Base-by-base conservation (phyloP, 2,888 invertebrate species). In the Ophion costatus region DNA sequence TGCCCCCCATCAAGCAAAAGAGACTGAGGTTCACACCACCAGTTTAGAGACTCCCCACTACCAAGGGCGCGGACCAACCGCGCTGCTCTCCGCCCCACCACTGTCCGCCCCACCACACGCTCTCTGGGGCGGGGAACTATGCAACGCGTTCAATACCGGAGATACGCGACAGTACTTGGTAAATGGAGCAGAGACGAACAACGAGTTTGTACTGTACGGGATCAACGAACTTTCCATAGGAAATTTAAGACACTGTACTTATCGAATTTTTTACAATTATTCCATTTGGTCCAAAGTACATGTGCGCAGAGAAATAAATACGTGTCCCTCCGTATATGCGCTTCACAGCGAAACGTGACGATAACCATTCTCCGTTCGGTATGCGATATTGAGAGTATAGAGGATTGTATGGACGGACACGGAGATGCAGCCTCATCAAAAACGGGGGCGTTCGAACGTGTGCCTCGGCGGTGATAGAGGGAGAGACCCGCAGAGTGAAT, bases 341-440 rank as follows among this genome's bases (percentile, higher is more conserved):
- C 45, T 45, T 42, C 59, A 64, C 77, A 80, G 80, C 73, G 80
- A 86, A 84, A 81, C 67, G 70, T 80, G 82, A 81, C 85, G 77
- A 73, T 82, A 82, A 82, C 71, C 45, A 57, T 71, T 29, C 59
- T 45, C 66, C 14, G 71, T 64, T 76, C 57, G 76, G 70, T 22
- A 70, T 66, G 51, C 51, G 77, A 57, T 77, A 77, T 77, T 66
- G 69, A 59, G 82, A 79, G 79, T 70, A 57, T 69, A 69, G 79
- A 78, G 57, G 69, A 70, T 75, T 64, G 63, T 56, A 29, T 14
- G 79, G 63, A 70, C 64, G 76, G 63, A 70, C 51, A 51, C 74
- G 78, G 67, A 79, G 82, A 70, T 82, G 88, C 89, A 91, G 90
- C 89, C 91, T 91, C 91, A 89, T 91, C 90, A 90, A 51, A 89